Conservation (phyloP, 2,888 invertebrate species). For the Caenorhabditis becei region DNA sequence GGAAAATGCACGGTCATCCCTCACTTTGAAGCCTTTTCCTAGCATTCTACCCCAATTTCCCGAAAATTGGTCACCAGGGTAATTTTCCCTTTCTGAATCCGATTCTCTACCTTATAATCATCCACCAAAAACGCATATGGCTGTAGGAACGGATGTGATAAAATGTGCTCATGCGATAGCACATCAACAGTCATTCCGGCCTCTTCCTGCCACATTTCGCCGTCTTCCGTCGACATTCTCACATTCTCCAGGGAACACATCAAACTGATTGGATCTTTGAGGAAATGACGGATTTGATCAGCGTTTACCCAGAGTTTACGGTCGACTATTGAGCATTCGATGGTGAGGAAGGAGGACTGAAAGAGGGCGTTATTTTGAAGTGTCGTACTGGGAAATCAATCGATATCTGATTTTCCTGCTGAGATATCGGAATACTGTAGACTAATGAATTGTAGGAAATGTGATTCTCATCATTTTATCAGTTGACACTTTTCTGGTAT, state of each 20-base stretch:
- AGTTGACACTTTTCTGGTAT: no score
- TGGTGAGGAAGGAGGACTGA: constrained; percentile 36
- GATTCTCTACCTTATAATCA: constrained; percentile 63
- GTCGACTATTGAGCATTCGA: constrained; percentile 55
- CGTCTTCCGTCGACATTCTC: constrained; percentile 54
- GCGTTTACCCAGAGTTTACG: constrained; percentile 54
- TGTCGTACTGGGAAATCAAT: no score
- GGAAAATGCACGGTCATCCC: no score
- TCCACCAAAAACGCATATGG: constrained; percentile 55
- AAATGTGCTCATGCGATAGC: constrained; percentile 50
- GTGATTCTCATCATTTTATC: no score
- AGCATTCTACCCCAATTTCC: no score
- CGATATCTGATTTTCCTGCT: no score
- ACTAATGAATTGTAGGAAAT: no score
- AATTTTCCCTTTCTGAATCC: no score
- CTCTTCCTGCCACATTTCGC: constrained; percentile 61
- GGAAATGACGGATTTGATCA: constrained; percentile 46
- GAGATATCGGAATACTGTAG: no score
- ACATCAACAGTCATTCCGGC: constrained; percentile 43
- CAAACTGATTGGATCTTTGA: constrained; percentile 48
- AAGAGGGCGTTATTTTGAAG: no score
- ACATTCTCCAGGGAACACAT: constrained; percentile 58
- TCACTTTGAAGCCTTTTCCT: no score
- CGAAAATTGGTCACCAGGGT: no score
- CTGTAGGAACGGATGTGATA: constrained; percentile 30